Evolutionary conservation across 2,797 vertebrate genomes (phyloP).

Genomic region (Sphaeramia orbicularis): DNA sequence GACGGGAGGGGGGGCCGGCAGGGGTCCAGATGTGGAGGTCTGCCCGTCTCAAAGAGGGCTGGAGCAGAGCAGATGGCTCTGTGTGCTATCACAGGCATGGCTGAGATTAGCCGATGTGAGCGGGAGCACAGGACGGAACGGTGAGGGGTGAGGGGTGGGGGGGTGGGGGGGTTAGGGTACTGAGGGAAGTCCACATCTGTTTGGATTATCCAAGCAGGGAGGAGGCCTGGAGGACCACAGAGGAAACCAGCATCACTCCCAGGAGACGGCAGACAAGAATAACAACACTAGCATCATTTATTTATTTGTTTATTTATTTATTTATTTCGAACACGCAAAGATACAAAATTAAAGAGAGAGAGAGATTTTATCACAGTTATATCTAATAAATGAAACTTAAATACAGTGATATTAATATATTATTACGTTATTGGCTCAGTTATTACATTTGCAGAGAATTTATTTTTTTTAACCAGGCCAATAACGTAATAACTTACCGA

Average conservation of each 20-base stretch:
- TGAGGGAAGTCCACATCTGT: conserved; percentile 74
- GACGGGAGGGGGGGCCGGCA: conserved; percentile 48
- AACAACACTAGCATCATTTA: conserved; percentile 1
- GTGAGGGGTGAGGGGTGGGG: too few relatives aligned
- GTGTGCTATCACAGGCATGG: conserved; percentile 54
- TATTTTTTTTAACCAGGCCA: too few relatives aligned
- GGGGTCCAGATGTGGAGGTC: conserved; percentile 76
- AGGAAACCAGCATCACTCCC: conserved; percentile 20
- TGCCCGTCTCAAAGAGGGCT: conserved; percentile 56
- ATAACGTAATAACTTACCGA: too few relatives aligned
- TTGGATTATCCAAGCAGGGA: conserved; percentile 58
- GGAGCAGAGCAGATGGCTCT: conserved; percentile 73
- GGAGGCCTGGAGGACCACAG: conserved; percentile 10
- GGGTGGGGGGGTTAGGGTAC: too few relatives aligned
- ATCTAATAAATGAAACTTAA: too few relatives aligned
- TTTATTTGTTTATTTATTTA: too few relatives aligned
- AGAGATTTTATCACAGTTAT: too few relatives aligned
- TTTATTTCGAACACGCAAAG: too few relatives aligned
- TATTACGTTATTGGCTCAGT: too few relatives aligned
- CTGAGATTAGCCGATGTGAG: conserved; percentile 70
- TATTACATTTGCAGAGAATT: too few relatives aligned
- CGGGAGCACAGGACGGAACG: conserved; percentile 47
- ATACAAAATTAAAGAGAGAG: too few relatives aligned
- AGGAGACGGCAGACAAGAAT: conserved; percentile 10
- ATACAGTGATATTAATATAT: too few relatives aligned